Evolutionary conservation across 2,113 vertebrate species (phyloP).

Genomic region (Prinia subflava): DNA sequence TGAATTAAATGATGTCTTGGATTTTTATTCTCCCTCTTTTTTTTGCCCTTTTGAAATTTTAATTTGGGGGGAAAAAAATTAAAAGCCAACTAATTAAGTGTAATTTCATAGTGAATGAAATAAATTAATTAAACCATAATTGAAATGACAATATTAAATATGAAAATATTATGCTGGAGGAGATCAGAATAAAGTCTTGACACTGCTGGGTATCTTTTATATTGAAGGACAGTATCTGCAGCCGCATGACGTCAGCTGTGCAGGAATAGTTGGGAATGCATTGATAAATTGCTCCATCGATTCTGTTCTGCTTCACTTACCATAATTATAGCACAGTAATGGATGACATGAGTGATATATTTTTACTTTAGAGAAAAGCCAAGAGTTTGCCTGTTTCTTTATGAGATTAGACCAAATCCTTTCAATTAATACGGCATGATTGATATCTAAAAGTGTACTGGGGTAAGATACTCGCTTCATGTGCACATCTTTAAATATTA

Average conservation of each 20-base stretch:
- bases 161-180: conserved; percentile 76
- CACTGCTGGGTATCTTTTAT: conserved; percentile 68
- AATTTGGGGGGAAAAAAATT: conserved; percentile 26
- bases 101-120: conserved; percentile 69
- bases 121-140: conserved; percentile 79
- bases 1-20: conserved; percentile 54
- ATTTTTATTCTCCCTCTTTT: conserved; percentile 50
- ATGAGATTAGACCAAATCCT: conserved; percentile 80
- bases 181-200: conserved; percentile 73
- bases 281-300: conserved; percentile 96
- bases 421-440: conserved; percentile 79
- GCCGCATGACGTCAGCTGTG: conserved; percentile 75
- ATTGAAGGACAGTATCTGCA: conserved; percentile 82
- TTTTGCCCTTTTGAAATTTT: conserved; percentile 47
- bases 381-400: conserved; percentile 79
- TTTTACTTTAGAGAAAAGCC: conserved; percentile 82
- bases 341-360: conserved; percentile 88
- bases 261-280: conserved; percentile 81
- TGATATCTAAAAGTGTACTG: conserved; percentile 71
- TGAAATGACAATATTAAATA: conserved; percentile 72
- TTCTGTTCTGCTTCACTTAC: conserved; percentile 92
- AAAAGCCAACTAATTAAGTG: conserved; percentile 65
- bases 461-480: conserved; percentile 59
- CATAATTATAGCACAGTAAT: conserved; percentile 96
- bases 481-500: conserved; percentile 66